phyloP scores from a whole-genome alignment of 2,888 invertebrate species.

The Odontomyia ornata region DNA sequence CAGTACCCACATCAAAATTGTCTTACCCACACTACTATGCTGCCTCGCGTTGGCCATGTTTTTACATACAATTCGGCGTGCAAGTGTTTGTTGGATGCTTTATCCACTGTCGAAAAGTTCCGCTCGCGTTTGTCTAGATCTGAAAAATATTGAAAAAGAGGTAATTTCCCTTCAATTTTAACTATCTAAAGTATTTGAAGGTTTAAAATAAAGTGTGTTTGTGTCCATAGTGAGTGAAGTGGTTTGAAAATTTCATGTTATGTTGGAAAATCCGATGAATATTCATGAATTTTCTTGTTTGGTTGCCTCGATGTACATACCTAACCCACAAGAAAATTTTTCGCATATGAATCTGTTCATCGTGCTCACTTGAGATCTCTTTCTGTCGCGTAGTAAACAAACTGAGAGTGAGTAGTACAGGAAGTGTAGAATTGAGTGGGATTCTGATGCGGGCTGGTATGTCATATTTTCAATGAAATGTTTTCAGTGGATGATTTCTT shows the following conservation, averaged over 20 bases:
- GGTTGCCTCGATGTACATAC: slow-evolving; percentile 19
- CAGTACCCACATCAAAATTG: neutral
- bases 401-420: slow-evolving; percentile 9
- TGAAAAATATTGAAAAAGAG: slow-evolving; percentile 41
- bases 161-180: slow-evolving; percentile 17
- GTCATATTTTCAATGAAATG: slow-evolving; percentile 25
- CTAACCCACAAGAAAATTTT: slow-evolving; percentile 42
- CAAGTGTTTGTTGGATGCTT: slow-evolving; percentile 46
- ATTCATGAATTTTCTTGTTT: slow-evolving; percentile 42
- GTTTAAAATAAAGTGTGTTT: neutral
- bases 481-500: neutral
- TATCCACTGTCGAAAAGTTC: slow-evolving; percentile 48
- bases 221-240: slow-evolving; percentile 5
- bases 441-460: slow-evolving; percentile 15
- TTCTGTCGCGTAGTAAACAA: slow-evolving; percentile 24
- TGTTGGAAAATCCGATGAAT: neutral
- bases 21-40: neutral
- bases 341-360: slow-evolving; percentile 26
- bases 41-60: neutral
- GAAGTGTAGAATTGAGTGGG: neutral
- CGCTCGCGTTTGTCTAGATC: slow-evolving; percentile 49
- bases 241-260: neutral
- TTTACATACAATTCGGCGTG: neutral
- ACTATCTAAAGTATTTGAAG: neutral
- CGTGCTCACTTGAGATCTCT: neutral